Evolutionary conservation across 2,888 invertebrate genomes (phyloP).

Genomic region (Diaprepes abbreviatus): DNA sequence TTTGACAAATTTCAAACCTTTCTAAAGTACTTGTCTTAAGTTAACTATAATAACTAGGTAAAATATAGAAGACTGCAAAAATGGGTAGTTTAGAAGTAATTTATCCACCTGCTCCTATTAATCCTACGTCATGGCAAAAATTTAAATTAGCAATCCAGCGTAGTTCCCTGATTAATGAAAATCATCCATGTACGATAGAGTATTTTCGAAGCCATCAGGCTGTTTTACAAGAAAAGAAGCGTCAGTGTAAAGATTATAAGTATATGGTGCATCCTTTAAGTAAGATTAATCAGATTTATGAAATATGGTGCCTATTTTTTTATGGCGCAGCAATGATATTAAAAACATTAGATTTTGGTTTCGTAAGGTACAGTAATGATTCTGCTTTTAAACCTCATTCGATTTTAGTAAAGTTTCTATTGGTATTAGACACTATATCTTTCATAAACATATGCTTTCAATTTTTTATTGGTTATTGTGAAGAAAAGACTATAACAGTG

Average conservation of each 20-base stretch:
- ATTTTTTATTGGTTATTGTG: too few species aligned
- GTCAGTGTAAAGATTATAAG: constrained; percentile 44
- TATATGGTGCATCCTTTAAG: constrained; percentile 55
- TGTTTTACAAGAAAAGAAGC: too few species aligned
- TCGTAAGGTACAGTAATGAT: constrained; percentile 2
- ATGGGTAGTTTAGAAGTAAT: too few species aligned
- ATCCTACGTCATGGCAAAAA: not conserved
- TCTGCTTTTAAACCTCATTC: not conserved
- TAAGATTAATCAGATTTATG: too few species aligned
- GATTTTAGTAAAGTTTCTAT: not conserved
- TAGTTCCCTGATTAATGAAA: constrained; percentile 16
- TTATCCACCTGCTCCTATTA: constrained; percentile 3
- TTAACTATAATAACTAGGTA: too few species aligned
- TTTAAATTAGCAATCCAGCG: constrained; percentile 1
- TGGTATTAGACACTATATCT: constrained; percentile 36
- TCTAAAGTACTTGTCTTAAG: too few species aligned
- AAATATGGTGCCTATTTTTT: constrained; percentile 48
- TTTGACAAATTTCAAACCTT: too few species aligned
- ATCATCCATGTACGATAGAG: constrained; percentile 34
- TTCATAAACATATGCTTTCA: constrained; percentile 46
- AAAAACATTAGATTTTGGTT: constrained; percentile 46
- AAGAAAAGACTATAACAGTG: constrained; percentile 20
- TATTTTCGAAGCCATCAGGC: too few species aligned
- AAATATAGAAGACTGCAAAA: too few species aligned
- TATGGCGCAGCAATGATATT: constrained; percentile 37